Conservation (phyloP, 2,888 invertebrate genomes). For the Perdita meconis region DNA sequence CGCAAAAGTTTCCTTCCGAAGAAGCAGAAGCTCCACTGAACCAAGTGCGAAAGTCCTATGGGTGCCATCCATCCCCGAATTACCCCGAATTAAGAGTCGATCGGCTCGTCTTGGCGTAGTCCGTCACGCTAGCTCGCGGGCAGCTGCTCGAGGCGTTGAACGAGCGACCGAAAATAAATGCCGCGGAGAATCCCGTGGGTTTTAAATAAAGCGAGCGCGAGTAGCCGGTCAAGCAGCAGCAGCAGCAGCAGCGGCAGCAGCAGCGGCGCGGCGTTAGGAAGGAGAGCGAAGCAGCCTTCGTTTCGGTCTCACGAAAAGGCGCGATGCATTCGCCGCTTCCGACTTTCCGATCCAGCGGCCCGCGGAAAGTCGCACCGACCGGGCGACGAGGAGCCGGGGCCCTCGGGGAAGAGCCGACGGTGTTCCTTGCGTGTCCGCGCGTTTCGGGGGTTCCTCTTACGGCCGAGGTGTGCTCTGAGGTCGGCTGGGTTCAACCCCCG, state of each 20-base stretch:
- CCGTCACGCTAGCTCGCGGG: slow-evolving; percentile 54
- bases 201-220: slow-evolving; percentile 79
- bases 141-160: slow-evolving; percentile 67
- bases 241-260: too few species aligned
- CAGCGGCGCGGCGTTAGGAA: too few species aligned
- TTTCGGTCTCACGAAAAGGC: slow-evolving; percentile 57
- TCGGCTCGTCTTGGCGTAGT: slow-evolving; percentile 43
- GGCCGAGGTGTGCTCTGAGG: not conserved
- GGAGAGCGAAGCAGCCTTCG: too few species aligned
- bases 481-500: slow-evolving; percentile 58
- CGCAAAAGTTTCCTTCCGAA: too few species aligned
- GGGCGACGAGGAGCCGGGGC: too few species aligned
- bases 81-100: slow-evolving; percentile 26
- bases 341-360: too few species aligned
- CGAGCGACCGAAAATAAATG: slow-evolving; percentile 80
- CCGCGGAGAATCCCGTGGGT: slow-evolving; percentile 76
- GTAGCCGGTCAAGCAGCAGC: slow-evolving; percentile 62
- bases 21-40: not conserved
- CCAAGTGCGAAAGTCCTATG: slow-evolving; percentile 1
- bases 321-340: slow-evolving; percentile 43
- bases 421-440: too few species aligned
- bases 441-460: not conserved
- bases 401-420: too few species aligned
- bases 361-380: too few species aligned
- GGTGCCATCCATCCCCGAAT: slow-evolving; percentile 40